phyloP scores from a whole-genome alignment of 2,888 invertebrate species.

The Thumatha senex region DNA sequence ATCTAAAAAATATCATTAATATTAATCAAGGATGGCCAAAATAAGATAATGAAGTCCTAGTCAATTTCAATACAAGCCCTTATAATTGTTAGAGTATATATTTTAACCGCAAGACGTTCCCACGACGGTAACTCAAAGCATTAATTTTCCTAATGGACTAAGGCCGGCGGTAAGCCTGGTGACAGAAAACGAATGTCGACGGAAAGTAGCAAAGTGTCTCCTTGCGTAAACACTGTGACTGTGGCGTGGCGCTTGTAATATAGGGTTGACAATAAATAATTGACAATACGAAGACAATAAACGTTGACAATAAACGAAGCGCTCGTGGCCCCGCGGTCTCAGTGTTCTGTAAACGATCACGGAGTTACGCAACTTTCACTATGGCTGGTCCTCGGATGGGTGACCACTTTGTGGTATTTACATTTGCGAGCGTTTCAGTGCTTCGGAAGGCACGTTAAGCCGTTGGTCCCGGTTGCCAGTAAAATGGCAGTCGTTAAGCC shows the following conservation, averaged over 20 bases:
- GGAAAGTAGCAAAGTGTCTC: slow-evolving; percentile 63
- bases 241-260: slow-evolving; percentile 56
- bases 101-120: slow-evolving; percentile 41
- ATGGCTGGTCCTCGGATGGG: too few species aligned
- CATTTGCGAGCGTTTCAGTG: too few species aligned
- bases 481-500: too few species aligned
- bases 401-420: too few species aligned
- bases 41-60: neutral
- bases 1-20: too few species aligned
- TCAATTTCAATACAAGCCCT: neutral
- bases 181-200: slow-evolving; percentile 60
- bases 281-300: neutral
- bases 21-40: too few species aligned
- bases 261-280: slow-evolving; percentile 19
- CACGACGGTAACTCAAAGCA: slow-evolving; percentile 76
- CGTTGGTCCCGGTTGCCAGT: too few species aligned
- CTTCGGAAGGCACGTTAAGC: too few species aligned
- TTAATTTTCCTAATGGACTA: slow-evolving; percentile 84
- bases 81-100: slow-evolving; percentile 33
- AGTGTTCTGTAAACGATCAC: too few species aligned
- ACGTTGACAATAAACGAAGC: neutral
- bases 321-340: too few species aligned
- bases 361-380: too few species aligned
- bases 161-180: slow-evolving; percentile 68
- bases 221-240: slow-evolving; percentile 68